These are phyloP conservation scores for Dysidea cf. avara DNA, from an alignment of 37 sponge, comb jelly and placozoan genomes.

Conservation along the genomic window DNA sequence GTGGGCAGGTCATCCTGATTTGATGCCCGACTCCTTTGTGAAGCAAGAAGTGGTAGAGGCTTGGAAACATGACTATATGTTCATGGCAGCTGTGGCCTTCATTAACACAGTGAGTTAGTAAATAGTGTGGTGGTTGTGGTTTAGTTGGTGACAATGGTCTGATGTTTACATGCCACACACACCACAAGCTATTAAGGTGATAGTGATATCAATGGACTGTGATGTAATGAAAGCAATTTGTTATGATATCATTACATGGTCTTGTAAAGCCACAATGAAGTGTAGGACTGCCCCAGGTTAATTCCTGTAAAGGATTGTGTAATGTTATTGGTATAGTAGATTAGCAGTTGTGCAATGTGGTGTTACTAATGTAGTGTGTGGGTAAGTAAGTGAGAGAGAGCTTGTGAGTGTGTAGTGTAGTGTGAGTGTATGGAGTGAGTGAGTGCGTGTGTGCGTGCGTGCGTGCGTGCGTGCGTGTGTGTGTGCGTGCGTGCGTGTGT, in stretches of 20 bases:
- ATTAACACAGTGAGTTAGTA: constrained; percentile 64
- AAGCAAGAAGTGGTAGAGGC: constrained; percentile 38
- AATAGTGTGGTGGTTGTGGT: background rate
- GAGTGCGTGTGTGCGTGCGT: constrained; percentile 40
- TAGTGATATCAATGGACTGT: too few species aligned
- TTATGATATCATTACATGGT: too few species aligned
- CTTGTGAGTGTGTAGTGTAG: background rate
- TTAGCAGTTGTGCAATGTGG: too few species aligned
- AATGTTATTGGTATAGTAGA: background rate
- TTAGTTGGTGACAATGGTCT: background rate
- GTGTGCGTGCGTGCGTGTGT: too few species aligned
- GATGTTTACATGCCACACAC: background rate
- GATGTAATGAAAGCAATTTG: too few species aligned
- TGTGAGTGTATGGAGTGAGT: background rate
- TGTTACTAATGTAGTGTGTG: too few species aligned
- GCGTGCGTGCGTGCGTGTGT: constrained; percentile 43
- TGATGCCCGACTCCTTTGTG: constrained; percentile 54
- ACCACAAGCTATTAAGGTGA: too few species aligned
- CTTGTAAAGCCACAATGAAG: too few species aligned
- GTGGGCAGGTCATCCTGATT: constrained; percentile 19
- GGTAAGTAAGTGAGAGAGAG: too few species aligned
- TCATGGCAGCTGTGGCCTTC: constrained; percentile 79
- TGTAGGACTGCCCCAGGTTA: background rate
- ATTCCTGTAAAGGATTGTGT: background rate
- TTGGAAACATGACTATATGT: constrained; percentile 72